Evolutionary conservation across 2,797 vertebrate genomes (phyloP).

Genomic region (Xyrichtys novacula): DNA sequence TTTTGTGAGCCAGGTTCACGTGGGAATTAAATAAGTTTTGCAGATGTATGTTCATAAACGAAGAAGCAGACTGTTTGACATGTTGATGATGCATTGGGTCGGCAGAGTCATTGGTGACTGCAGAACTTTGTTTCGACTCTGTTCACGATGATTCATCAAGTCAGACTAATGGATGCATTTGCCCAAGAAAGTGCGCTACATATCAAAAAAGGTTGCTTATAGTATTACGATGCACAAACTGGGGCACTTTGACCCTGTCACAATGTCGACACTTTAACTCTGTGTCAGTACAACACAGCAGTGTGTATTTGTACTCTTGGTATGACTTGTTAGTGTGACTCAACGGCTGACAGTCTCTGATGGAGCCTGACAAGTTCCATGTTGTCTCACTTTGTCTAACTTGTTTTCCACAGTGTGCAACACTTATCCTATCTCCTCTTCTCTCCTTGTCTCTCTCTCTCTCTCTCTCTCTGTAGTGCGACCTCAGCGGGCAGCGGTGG

Average conservation of each 20-base stretch:
- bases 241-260: not conserved
- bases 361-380: slow-evolving; percentile 47
- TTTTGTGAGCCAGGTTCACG: not conserved
- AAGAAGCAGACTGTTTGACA: not conserved
- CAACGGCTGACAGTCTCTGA: slow-evolving; percentile 38
- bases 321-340: slow-evolving; percentile 51
- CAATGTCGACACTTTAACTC: not conserved
- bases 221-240: not conserved
- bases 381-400: slow-evolving; percentile 49
- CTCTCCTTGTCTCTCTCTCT: slow-evolving; percentile 7
- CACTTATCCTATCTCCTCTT: slow-evolving; percentile 34
- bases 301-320: slow-evolving; percentile 14
- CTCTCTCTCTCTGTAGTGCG: slow-evolving; percentile 44
- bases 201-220: not conserved
- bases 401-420: slow-evolving; percentile 43
- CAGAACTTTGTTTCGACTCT: too few species aligned
- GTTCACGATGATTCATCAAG: too few species aligned
- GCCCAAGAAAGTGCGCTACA: too few species aligned
- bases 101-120: too few species aligned
- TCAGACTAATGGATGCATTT: too few species aligned
- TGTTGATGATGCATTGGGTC: not conserved
- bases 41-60: not conserved
- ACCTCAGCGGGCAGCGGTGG: slow-evolving; percentile 62
- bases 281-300: slow-evolving; percentile 20
- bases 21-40: not conserved